Evolutionary conservation across 2,113 vertebrate genomes (phyloP), one percentile per base, ranked within the genome.

Genomic region (Leptosomus discolor): DNA sequence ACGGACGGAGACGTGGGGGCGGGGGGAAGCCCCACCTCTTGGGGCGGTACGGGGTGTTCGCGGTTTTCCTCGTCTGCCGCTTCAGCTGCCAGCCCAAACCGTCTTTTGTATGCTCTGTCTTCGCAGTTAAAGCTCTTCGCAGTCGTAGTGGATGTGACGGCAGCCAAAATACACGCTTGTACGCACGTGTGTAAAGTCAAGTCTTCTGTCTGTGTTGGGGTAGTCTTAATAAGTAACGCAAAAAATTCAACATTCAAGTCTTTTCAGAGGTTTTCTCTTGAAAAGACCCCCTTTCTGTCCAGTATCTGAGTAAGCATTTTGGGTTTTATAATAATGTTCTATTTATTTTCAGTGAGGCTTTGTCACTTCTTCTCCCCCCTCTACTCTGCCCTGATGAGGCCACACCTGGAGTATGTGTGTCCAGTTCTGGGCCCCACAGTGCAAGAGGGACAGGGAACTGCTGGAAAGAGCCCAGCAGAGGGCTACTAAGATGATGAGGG

Each of bases 91-190:
- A 41, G 81, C 34, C 30, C 19, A 3, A 1, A 3, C 12, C 34
- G 20, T 12, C 23, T 9, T 3, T 7, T 5, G 0, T 1, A 4
- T 2, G 51, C 74, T 37, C 24, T 29, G 0, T 4, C 15, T 58
- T 9, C 3, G 65, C 32, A 12, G 34, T 7, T 58, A 5, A 37
- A 61, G 18, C 36, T 11, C 17, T 43, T 3, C 8, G 37, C 11
- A 5, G 26, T 1, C 8, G 4, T 2, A 6, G 63, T 1, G 54
- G 8, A 0, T 17, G 0, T 23, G 9, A 9, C 9, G 2, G 56
- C 37, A 39, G 22, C 36, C 30, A 29, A 0, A 2, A 27, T 54
- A 30, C 30, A 0, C 12, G 39, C 3, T 14, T 11, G 26, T 12
- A 1, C 5, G 17, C 16, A 4, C 0, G 11, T 20, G 7, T n/a